phyloP scores from a whole-genome alignment of 1,140 invertebrate species.

The Drosophila virilis region DNA sequence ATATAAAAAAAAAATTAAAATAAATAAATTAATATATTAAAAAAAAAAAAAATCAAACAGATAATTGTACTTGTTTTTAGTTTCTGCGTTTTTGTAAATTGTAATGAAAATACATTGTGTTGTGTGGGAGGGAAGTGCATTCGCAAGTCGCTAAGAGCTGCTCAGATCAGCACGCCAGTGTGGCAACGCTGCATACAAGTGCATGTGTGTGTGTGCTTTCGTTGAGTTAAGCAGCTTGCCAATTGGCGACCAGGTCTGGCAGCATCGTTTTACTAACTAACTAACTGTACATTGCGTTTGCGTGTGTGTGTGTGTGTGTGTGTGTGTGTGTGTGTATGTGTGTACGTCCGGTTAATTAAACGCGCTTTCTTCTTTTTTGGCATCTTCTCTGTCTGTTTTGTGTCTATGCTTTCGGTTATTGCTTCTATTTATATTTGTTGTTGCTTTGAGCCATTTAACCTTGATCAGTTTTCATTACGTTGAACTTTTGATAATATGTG shows the following conservation, averaged over 20 bases:
- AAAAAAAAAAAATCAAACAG: slow-evolving; percentile 24
- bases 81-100: slow-evolving; percentile 60
- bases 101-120: slow-evolving; percentile 50
- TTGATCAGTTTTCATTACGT: slow-evolving; percentile 68
- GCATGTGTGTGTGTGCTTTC: too few species aligned
- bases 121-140: background rate
- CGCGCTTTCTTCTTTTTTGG: slow-evolving; percentile 55
- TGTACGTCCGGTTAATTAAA: slow-evolving; percentile 47
- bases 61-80: slow-evolving; percentile 74
- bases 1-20: slow-evolving; percentile 7
- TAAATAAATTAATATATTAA: slow-evolving; percentile 46
- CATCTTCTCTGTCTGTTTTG: slow-evolving; percentile 39
- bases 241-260: background rate
- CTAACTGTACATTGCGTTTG: slow-evolving; percentile 21
- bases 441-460: slow-evolving; percentile 59
- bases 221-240: too few species aligned
- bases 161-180: background rate
- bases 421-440: slow-evolving; percentile 11
- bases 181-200: too few species aligned
- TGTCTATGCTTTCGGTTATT: slow-evolving; percentile 17
- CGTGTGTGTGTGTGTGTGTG: slow-evolving; percentile 18
- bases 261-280: slow-evolving; percentile 3
- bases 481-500: slow-evolving; percentile 61
- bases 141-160: background rate
- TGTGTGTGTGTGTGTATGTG: slow-evolving; percentile 10